A percentile compares a stretch with the other conserved stretches of the same genome.
Conservation (phyloP, 2,113 vertebrate species). For the Eretmochelys imbricata region DNA sequence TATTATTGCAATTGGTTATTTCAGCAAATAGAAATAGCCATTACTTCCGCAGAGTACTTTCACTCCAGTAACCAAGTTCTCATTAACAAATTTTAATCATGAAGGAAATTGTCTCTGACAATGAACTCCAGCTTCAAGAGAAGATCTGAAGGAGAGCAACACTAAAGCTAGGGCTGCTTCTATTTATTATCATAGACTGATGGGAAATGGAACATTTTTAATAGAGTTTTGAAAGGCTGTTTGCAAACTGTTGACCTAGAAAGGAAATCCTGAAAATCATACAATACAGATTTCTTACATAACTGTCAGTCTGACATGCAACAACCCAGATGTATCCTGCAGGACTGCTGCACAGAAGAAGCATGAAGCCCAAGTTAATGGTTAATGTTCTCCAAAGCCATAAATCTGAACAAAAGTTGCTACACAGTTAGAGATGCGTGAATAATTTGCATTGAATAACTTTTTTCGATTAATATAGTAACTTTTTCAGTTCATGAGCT, state of each 20-base stretch:
- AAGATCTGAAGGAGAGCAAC: neutral
- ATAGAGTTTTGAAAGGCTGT: neutral
- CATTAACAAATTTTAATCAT: conserved; percentile 32
- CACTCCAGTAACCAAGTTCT: conserved; percentile 36
- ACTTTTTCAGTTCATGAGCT: neutral
- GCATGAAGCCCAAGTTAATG: neutral
- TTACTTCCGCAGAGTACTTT: conserved; percentile 34
- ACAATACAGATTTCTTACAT: neutral
- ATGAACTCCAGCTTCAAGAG: neutral
- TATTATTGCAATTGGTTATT: conserved; percentile 42
- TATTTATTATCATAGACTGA: neutral
- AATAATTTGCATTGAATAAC: neutral
- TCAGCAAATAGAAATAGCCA: conserved; percentile 53
- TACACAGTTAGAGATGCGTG: neutral
- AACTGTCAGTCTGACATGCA: neutral
- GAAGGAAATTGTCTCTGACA: conserved; percentile 19
- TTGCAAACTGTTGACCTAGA: conserved; percentile 15
- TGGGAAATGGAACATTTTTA: conserved; percentile 3
- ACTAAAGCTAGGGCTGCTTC: neutral
- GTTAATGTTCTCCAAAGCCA: neutral
- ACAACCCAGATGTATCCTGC: neutral
- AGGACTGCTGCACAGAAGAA: neutral
- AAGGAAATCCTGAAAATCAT: conserved; percentile 35
- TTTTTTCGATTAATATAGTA: neutral
- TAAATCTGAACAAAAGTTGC: neutral